A percentile compares a stretch with the other conserved stretches of the same genome.
These are phyloP conservation scores for Synodontis membranacea DNA, from an alignment of 2,113 vertebrate genomes.

Conservation along the genomic window DNA sequence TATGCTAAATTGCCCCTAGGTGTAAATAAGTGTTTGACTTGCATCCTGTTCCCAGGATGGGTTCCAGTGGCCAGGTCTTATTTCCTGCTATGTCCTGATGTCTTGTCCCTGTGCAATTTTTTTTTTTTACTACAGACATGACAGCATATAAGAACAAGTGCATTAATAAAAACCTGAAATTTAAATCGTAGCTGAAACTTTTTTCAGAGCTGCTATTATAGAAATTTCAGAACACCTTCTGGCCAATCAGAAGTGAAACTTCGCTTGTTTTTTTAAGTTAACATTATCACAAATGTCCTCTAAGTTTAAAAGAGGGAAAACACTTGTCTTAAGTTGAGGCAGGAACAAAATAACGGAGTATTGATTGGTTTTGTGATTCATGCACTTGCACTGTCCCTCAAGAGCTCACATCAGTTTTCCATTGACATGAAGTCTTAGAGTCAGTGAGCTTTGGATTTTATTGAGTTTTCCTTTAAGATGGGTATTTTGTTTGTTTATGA, in stretches of 20 bases:
- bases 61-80: neutral
- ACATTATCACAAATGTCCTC: neutral
- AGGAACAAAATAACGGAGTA: conserved; percentile 39
- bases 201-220: neutral
- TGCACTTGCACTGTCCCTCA: conserved; percentile 25
- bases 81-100: neutral
- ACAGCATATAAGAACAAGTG: neutral
- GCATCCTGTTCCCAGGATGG: neutral
- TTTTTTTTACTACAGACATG: neutral
- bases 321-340: conserved; percentile 37
- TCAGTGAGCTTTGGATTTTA: neutral
- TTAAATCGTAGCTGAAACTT: neutral
- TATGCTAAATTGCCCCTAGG: neutral
- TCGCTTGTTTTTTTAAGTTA: neutral
- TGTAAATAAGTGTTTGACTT: neutral
- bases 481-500: conserved; percentile 5
- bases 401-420: conserved; percentile 29
- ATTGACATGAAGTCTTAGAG: conserved; percentile 3
- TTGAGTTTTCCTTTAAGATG: neutral
- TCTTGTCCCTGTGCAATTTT: neutral
- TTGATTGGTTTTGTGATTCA: conserved; percentile 48
- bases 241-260: neutral
- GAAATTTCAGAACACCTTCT: neutral
- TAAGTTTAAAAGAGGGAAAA: conserved; percentile 30
- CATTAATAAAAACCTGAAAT: neutral